Percentiles rank a stretch among this genome's conserved stretches.
Evolutionary conservation across 2,888 invertebrate genomes (phyloP).

Genomic region (Cheilosia variabilis): DNA sequence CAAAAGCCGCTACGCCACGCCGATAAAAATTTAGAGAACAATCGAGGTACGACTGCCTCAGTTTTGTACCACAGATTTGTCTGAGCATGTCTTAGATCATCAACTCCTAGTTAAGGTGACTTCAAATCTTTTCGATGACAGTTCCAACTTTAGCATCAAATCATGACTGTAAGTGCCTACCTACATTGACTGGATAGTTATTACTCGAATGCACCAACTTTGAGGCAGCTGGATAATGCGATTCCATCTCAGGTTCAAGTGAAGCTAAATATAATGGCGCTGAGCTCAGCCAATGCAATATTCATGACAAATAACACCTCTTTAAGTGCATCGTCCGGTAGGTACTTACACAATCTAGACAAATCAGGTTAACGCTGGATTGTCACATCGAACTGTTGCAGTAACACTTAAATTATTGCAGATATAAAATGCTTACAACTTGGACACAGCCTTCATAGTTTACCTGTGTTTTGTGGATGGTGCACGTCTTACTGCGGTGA

Average conservation of each 20-base stretch:
- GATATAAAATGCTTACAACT: slow-evolving; percentile 32
- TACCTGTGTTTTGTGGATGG: slow-evolving; percentile 11
- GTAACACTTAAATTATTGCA: not conserved
- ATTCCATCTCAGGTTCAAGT: not conserved
- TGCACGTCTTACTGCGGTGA: not conserved
- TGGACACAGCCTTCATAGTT: slow-evolving; percentile 1
- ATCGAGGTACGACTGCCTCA: too few relatives aligned
- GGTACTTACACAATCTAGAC: slow-evolving; percentile 16
- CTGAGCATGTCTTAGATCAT: too few relatives aligned
- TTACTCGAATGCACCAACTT: not conserved
- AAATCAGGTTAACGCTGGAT: slow-evolving; percentile 34
- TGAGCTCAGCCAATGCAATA: not conserved
- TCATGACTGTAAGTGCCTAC: not conserved
- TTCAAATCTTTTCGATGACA: too few relatives aligned
- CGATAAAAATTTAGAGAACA: too few relatives aligned
- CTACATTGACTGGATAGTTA: not conserved
- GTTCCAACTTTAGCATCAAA: too few relatives aligned
- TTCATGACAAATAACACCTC: not conserved
- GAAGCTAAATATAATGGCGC: not conserved
- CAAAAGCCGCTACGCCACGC: too few relatives aligned
- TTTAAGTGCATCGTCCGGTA: slow-evolving; percentile 11
- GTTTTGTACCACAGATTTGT: too few relatives aligned
- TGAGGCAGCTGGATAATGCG: slow-evolving; percentile 5
- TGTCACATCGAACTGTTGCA: slow-evolving; percentile 14
- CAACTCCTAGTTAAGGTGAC: too few relatives aligned